A percentile compares a stretch with the other conserved stretches of the same genome.
Conservation (phyloP, 64 coral and sea anemone species). For the Acropora yongei region DNA sequence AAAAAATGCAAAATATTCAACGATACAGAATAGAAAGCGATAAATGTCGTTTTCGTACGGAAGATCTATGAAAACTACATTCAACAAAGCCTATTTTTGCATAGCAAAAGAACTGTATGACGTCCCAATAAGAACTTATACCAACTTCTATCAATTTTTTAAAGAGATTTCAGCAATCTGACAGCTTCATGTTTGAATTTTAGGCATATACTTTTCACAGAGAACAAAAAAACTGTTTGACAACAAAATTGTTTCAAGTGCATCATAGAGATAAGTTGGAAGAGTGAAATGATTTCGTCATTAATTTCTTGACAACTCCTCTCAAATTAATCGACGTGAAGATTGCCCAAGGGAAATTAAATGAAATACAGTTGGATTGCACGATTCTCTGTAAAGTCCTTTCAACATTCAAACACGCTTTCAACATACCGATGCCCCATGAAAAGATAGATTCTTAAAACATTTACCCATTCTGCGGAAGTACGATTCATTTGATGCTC, state of each 20-base stretch:
- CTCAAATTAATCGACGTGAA: background rate
- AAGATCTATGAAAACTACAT: background rate
- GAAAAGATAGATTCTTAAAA: background rate
- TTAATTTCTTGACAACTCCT: slow-evolving; percentile 5
- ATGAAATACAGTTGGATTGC: background rate
- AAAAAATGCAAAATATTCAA: background rate
- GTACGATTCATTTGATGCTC: background rate
- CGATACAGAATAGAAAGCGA: background rate
- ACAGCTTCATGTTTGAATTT: background rate
- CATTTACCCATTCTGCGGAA: background rate
- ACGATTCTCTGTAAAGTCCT: background rate
- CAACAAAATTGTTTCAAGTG: no score
- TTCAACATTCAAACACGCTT: background rate
- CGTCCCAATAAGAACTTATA: background rate
- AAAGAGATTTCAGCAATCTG: background rate
- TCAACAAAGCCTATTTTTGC: background rate
- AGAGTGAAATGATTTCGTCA: no score
- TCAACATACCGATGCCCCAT: slow-evolving; percentile 27
- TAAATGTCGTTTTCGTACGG: background rate
- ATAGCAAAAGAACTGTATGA: background rate
- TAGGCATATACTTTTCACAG: background rate
- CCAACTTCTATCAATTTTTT: background rate
- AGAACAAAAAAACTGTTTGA: no score
- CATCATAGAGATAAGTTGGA: no score
- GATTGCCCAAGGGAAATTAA: background rate